These are phyloP conservation scores for Zaprionus lineosus DNA, from an alignment of 2,888 invertebrate genomes.

Conservation along the genomic window DNA sequence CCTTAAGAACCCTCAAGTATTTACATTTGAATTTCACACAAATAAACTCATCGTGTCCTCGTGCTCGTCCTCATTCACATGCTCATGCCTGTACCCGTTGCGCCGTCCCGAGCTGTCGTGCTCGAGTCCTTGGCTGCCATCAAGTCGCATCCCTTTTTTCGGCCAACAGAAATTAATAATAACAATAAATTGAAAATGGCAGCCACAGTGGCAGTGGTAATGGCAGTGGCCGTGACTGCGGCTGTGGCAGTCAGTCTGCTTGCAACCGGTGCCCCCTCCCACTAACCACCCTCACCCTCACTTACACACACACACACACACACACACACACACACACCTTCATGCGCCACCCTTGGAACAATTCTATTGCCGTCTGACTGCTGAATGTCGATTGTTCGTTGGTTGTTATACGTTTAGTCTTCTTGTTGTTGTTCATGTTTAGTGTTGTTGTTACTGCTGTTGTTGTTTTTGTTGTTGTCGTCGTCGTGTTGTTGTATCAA, in stretches of 20 bases:
- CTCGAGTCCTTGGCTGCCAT: not conserved
- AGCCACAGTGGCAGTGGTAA: constrained; percentile 53
- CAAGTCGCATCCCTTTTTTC: constrained; percentile 69
- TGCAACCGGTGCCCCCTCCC: constrained; percentile 36
- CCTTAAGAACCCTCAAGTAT: constrained; percentile 78
- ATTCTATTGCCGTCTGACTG: no score
- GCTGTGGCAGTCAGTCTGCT: constrained; percentile 34
- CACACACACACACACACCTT: no score
- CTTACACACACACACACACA: no score
- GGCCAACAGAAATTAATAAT: constrained; percentile 73
- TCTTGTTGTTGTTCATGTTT: constrained; percentile 1
- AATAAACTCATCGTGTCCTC: constrained; percentile 64
- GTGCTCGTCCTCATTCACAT: constrained; percentile 18
- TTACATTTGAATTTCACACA: constrained; percentile 77
- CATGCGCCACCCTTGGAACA: no score
- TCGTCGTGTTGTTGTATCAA: constrained; percentile 51
- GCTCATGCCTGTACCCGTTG: constrained; percentile 5
- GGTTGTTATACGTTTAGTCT: no score
- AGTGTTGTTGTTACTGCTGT: constrained; percentile 10
- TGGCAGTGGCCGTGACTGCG: no score
- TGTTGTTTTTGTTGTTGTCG: constrained; percentile 6
- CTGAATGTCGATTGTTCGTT: constrained; percentile 21
- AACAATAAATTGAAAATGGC: constrained; percentile 78
- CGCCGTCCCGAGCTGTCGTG: no score
- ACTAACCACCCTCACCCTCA: no score